Evolutionary conservation across 2,113 vertebrate species (phyloP), one percentile per base, ranked within the genome.

Genomic region (Vulpes vulpes): DNA sequence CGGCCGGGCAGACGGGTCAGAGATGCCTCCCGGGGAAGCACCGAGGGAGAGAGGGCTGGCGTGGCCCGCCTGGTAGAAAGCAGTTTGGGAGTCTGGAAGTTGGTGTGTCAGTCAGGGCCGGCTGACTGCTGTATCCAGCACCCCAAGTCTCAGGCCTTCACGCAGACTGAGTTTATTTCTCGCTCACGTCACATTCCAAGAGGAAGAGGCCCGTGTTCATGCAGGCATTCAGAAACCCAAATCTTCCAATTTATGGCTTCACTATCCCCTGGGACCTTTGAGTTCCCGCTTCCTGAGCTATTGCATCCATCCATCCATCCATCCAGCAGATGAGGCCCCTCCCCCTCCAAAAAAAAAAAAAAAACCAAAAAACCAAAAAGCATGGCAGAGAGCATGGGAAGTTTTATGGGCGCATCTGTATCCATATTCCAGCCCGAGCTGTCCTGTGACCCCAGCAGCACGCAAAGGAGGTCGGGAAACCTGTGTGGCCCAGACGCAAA

Each of bases 121-220:
- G 65, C 79, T 79, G 53, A 69, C 57, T 78, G 55, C 65, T 55
- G 9, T 67, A 51, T 16, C 35, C 43, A 27, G 43, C 51, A 35
- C 79, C 67, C 15, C 32, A 60, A 43, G n/a, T 71, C 32, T 90
- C 49, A 53, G n/a, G 62, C 49, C 60, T 84, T 93, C 76, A n/a
- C 32, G 32, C 38, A 86, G 76, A 87, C 93, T 35, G 95, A 92
- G 5, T 96, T 86, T 84, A 53, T 92, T 97, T 97, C 62, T 92
- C 78, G 25, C 57, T 91, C 32, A 3, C 59, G 59, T 90, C 79
- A 82, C 51, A 53, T 94, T 88, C 82, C 49, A 30, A n/a, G n/a
- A 23, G 27, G n/a, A 22, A 20, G 7, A 10, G 65, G 8, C 59
- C 19, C 25, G 3, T 51, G 8, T 95, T 79, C 59, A 25, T 53